A percentile compares a stretch with the other conserved stretches of the same genome.
phyloP scores from a whole-genome alignment of 1,140 invertebrate genomes.

The Gonioctena quinquepunctata region DNA sequence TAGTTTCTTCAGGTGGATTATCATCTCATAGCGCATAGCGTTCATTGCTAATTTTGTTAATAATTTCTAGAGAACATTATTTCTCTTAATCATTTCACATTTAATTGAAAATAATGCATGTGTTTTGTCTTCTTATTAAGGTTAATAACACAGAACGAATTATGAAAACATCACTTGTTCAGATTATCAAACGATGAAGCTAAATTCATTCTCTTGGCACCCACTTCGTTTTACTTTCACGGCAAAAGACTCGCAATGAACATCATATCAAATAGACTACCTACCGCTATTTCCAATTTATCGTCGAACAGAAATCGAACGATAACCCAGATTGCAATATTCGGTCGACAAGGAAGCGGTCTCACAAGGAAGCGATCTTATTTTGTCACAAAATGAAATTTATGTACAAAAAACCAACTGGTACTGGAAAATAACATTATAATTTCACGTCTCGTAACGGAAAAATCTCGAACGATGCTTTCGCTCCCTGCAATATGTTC shows the following conservation, averaged over 20 bases:
- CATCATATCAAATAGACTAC: neutral
- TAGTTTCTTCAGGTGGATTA: too few relatives aligned
- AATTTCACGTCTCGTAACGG: constrained; percentile 11
- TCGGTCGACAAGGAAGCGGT: neutral
- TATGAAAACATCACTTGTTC: too few relatives aligned
- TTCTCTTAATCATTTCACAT: too few relatives aligned
- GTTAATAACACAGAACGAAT: too few relatives aligned
- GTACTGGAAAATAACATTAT: constrained; percentile 5
- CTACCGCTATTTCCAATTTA: neutral
- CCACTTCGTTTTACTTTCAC: too few relatives aligned
- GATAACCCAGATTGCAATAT: neutral
- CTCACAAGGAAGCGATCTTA: neutral
- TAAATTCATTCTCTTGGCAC: too few relatives aligned
- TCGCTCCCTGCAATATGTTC: neutral
- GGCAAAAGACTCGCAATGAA: neutral
- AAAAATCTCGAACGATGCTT: neutral
- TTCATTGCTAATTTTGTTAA: too few relatives aligned
- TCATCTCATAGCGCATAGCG: too few relatives aligned
- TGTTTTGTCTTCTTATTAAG: too few relatives aligned
- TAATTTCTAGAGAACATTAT: too few relatives aligned
- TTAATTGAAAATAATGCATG: too few relatives aligned
- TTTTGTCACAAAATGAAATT: constrained; percentile 3
- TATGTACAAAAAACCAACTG: constrained; percentile 10
- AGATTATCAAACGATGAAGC: too few relatives aligned
- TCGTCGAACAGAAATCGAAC: neutral